A percentile compares a stretch with the other conserved stretches of the same genome.
phyloP scores from a whole-genome alignment of 2,113 vertebrate genomes.

The Chloroceryle aenea region DNA sequence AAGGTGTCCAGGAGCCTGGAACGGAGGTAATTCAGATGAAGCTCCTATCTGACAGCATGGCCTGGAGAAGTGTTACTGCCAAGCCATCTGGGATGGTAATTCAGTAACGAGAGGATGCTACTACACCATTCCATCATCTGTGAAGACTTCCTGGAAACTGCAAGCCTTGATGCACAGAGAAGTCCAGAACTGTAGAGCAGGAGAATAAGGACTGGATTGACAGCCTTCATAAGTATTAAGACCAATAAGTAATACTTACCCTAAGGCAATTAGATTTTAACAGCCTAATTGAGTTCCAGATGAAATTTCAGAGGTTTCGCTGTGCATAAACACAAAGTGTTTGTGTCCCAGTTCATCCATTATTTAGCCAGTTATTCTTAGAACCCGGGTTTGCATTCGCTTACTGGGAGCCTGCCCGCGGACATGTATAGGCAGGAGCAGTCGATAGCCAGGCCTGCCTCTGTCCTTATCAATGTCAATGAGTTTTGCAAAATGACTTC shows the following conservation, averaged over 20 bases:
- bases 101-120: neutral
- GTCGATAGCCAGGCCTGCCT: neutral
- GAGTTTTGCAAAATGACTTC: neutral
- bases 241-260: neutral
- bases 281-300: neutral
- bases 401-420: neutral
- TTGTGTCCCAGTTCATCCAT: neutral
- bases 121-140: neutral
- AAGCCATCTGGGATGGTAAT: slow-evolving; percentile 43
- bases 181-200: neutral
- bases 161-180: neutral
- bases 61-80: neutral
- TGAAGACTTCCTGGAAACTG: neutral
- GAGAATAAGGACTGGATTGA: neutral
- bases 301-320: neutral
- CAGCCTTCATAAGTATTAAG: neutral
- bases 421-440: neutral
- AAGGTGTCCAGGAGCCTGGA: neutral
- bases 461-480: neutral
- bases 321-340: neutral
- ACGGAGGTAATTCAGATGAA: neutral
- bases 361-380: slow-evolving; percentile 19
- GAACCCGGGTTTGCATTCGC: neutral
- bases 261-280: neutral
- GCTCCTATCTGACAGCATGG: slow-evolving; percentile 15